Base-by-base conservation (phyloP, 1,140 invertebrate species). In the Drosophila willistoni region DNA sequence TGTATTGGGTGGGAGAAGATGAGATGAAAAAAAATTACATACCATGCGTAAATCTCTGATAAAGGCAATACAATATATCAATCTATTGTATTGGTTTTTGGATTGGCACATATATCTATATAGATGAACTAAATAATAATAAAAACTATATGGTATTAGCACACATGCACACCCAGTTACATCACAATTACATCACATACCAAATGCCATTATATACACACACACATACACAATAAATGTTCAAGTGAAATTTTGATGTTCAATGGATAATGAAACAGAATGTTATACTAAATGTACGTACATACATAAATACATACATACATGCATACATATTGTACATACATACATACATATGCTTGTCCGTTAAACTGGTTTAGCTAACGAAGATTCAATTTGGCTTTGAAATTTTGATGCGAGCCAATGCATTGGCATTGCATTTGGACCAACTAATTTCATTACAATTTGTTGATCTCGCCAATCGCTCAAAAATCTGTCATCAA, bases 281-380 rank as follows among this genome's bases (percentile, higher is more conserved):
- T 51, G 44, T 51, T 12, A 51, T 10, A 51, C 5, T 51, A 17
- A 51, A 51, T 51, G 44, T 59, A 65, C 41, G 55, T 29, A 29
- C 29, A 29, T 44, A 17, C 62, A 61, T 61, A 41, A 56, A 61
- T 64, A 64, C 10, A 36, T 70, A 70, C 62, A 61, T 61, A 41
- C 63, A 61, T 64, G 59, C 10, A 36, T 70, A 70, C 44, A 57
- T 34, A 47, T 47, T 47, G 44, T 44, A 17, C 7, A 44, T 14
- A 69, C 47, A 64, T 12, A 36, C 33, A 64, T 17, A 59, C 41
- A 34, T 47, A 51, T 65, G 54, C 54, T 57, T 42, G 29, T 60
- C 17, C 17, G 7, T 12, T 51, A 51, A 19, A 19, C 44, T 51
- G 44, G 17, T 51, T 44, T 22, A 25, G 44, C 17, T 22, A 12